These are phyloP conservation scores for Napeogenes inachia DNA, from an alignment of 2,888 invertebrate species.

Conservation along the genomic window DNA sequence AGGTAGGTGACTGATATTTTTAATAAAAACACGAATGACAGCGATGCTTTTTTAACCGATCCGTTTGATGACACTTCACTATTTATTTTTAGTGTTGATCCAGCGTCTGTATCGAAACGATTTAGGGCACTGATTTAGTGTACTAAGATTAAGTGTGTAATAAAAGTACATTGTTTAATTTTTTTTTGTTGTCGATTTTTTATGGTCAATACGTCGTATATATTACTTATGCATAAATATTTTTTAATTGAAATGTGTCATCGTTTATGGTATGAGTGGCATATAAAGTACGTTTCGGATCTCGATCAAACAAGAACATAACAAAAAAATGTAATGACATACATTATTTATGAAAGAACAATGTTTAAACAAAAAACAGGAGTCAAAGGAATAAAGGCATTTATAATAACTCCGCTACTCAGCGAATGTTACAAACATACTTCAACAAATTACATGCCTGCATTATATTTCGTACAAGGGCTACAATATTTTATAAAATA, in stretches of 20 bases:
- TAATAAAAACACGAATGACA: constrained; percentile 26
- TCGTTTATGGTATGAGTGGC: neutral
- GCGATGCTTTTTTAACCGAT: neutral
- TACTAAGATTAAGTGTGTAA: no score
- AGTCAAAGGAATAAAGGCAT: constrained; percentile 16
- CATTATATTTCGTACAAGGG: constrained; percentile 54
- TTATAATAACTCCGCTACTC: constrained; percentile 19
- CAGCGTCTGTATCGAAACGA: no score
- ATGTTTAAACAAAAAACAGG: constrained; percentile 6
- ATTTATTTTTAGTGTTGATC: neutral
- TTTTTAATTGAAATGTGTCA: neutral
- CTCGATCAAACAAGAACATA: neutral
- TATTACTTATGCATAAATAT: neutral
- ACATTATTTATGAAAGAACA: constrained; percentile 12
- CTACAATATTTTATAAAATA: constrained; percentile 77
- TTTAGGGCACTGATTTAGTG: no score
- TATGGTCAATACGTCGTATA: neutral
- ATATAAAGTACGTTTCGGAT: neutral
- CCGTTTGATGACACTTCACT: neutral
- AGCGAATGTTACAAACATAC: constrained; percentile 39
- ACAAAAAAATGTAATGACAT: constrained; percentile 11
- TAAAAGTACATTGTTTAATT: no score
- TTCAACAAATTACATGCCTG: constrained; percentile 53
- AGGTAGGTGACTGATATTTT: constrained; percentile 35
- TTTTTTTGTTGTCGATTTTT: neutral